Base-by-base conservation (phyloP, 2,888 invertebrate genomes). In the Euzetes globulus region DNA sequence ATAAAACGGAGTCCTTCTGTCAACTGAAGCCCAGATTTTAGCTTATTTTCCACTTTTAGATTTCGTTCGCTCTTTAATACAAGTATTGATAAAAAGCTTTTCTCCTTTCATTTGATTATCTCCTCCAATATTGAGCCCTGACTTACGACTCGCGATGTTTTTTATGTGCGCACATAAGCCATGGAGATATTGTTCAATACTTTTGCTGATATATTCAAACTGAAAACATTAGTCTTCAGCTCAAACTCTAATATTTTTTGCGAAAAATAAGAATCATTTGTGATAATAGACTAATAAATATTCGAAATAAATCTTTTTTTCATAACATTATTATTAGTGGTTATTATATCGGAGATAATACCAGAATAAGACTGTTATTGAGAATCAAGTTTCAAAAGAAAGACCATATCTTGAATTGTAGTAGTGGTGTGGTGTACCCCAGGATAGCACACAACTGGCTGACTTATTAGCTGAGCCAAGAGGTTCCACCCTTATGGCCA, bases 371-470 rank as follows among this genome's bases (percentile, higher is more conserved):
- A 33, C 5, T 33, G 33, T 33, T 33, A 4, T 6, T 7, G 7
- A 33, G 33, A 33, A 33, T 33, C 33, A 33, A 7, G 33, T 33
- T 33, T 33, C 33, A 33, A 7, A 6, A 33, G 33, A 7, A 7
- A 33, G 7, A 7, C 33, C 33, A 33, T 33, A 33, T 7, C 33
- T n/a, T n/a, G n/a, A n/a, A n/a, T n/a, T n/a, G n/a, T n/a, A n/a
- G n/a, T n/a, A 52, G 52, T 71, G 68, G 71, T n/a, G 17, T 72
- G 22, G 37, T 45, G 25, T 17, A 17, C 47, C 55, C 68, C n/a
- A 37, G 71, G 15, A 65, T 37, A 19, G 63, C 63, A 15, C 65
- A 63, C 63, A 72, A 63, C 58, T 55, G 55, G n/a, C 29, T 55
- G 52, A 72, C 58, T 52, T 60, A 72, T 72, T 29, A 72, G 37